A percentile compares a stretch with the other conserved stretches of the same genome.
These are phyloP conservation scores for Amniataba percoides DNA, from an alignment of 2,797 vertebrate species.

Conservation along the genomic window DNA sequence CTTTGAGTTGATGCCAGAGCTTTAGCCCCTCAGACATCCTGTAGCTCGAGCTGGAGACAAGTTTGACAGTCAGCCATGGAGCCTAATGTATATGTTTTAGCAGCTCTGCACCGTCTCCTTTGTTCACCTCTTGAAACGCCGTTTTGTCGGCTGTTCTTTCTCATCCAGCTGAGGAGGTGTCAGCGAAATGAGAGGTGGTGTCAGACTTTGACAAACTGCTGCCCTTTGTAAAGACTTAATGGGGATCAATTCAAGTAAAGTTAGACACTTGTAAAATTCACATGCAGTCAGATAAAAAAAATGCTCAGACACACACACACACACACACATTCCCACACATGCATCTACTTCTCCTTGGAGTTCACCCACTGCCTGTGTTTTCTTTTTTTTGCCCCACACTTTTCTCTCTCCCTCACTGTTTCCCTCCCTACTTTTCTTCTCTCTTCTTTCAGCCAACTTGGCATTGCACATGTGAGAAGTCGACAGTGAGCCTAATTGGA, in stretches of 20 bases:
- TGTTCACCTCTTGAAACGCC: conserved; percentile 35
- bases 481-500: conserved; percentile 80
- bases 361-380: conserved; percentile 8
- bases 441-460: conserved; percentile 60
- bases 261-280: conserved; percentile 51
- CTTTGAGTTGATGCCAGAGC: conserved; percentile 29
- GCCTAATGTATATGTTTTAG: conserved; percentile 47
- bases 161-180: conserved; percentile 47
- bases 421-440: conserved; percentile 22
- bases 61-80: conserved; percentile 49
- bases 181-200: conserved; percentile 42
- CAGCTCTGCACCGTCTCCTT: conserved; percentile 38
- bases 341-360: conserved; percentile 18
- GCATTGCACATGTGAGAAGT: conserved; percentile 66
- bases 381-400: conserved; percentile 25
- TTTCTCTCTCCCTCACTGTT: conserved; percentile 13
- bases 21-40: conserved; percentile 33
- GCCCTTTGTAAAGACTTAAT: conserved; percentile 64
- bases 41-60: conserved; percentile 9
- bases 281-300: conserved; percentile 23
- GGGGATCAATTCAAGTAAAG: conserved; percentile 64
- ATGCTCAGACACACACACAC: conserved; percentile 13
- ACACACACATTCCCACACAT: conserved; percentile 31
- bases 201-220: conserved; percentile 60
- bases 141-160: conserved; percentile 52